A percentile compares a stretch with the other conserved stretches of the same genome.
Conservation (phyloP, 2,797 vertebrate species). For the Centropyge bicolor region DNA sequence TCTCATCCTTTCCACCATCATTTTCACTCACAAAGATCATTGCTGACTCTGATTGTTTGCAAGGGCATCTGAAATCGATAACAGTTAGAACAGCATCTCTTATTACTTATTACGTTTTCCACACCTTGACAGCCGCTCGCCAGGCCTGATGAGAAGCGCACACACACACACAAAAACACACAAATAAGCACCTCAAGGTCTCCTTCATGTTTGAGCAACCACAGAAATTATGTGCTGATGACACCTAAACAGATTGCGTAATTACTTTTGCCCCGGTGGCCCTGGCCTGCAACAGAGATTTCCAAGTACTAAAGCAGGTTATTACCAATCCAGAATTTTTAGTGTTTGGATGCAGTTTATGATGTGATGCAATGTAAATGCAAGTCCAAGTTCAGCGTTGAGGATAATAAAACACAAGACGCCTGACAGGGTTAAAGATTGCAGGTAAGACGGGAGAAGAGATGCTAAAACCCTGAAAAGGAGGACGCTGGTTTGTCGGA, state of each 20-base stretch:
- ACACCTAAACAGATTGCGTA: constrained; percentile 81
- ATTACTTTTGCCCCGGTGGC: constrained; percentile 78
- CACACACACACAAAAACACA: constrained; percentile 12
- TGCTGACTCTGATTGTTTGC: constrained; percentile 73
- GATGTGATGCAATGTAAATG: constrained; percentile 8
- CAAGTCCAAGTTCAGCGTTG: constrained; percentile 1
- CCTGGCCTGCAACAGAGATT: constrained; percentile 69
- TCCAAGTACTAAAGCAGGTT: constrained; percentile 52
- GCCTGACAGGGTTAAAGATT: not conserved
- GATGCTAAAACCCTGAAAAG: constrained; percentile 4
- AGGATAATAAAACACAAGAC: not conserved
- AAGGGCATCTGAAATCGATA: constrained; percentile 77
- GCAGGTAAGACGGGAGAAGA: not conserved
- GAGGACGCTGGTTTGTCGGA: not conserved
- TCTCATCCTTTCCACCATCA: constrained; percentile 23
- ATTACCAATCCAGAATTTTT: constrained; percentile 41
- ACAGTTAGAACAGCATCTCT: constrained; percentile 58
- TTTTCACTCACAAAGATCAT: constrained; percentile 45
- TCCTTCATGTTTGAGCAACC: constrained; percentile 81
- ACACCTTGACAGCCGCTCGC: constrained; percentile 58
- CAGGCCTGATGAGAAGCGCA: constrained; percentile 33
- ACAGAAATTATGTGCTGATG: constrained; percentile 81
- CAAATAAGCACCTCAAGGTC: constrained; percentile 78
- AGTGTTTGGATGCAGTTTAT: constrained; percentile 37
- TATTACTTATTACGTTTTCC: constrained; percentile 70